Conservation (phyloP, 2,888 invertebrate genomes). For the Pomacea canaliculata region DNA sequence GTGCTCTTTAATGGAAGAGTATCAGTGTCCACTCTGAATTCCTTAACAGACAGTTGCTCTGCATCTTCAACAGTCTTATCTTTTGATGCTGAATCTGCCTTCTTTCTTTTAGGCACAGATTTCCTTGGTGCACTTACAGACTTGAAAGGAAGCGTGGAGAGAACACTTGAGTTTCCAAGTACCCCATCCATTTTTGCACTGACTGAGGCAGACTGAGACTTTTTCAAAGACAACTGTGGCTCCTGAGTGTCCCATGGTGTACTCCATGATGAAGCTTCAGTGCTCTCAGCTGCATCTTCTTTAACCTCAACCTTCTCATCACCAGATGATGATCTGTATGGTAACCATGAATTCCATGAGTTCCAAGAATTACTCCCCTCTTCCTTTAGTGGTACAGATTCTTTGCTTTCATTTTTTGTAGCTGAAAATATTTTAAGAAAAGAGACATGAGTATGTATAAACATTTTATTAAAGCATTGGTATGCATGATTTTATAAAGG, state of each 20-base stretch:
- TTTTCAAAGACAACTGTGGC: too few species aligned
- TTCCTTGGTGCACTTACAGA: too few species aligned
- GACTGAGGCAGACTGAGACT: too few species aligned
- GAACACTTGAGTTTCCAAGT: too few species aligned
- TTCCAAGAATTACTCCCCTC: constrained; percentile 35
- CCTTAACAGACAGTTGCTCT: neutral
- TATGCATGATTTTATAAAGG: too few species aligned
- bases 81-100: neutral
- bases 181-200: too few species aligned
- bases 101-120: too few species aligned
- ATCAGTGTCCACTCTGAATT: neutral
- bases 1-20: neutral
- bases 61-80: neutral
- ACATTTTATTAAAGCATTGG: too few species aligned
- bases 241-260: neutral
- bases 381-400: constrained; percentile 7
- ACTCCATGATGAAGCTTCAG: constrained; percentile 37
- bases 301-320: constrained; percentile 14
- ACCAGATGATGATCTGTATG: constrained; percentile 9
- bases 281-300: constrained; percentile 11
- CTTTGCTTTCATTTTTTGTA: neutral
- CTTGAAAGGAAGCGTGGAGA: too few species aligned
- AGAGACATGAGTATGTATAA: too few species aligned
- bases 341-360: constrained; percentile 38
- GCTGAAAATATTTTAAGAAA: neutral